A percentile compares a stretch with the other conserved stretches of the same genome.
Conservation (phyloP, 2,888 invertebrate genomes). For the Eilema caniola region DNA sequence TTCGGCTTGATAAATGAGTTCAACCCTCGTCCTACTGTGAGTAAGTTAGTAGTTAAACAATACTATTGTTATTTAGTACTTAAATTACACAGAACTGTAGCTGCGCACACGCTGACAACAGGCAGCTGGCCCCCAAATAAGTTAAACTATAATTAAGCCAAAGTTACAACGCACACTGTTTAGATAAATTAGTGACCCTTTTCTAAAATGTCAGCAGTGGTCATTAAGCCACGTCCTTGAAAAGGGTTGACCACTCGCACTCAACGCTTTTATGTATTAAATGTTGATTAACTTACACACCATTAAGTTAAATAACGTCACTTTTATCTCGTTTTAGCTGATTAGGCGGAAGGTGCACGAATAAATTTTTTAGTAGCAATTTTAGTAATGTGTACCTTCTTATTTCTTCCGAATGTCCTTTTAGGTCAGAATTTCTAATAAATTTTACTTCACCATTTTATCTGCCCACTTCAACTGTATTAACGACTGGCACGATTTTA, state of each 20-base stretch:
- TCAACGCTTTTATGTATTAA: constrained; percentile 65
- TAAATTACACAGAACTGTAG: constrained; percentile 55
- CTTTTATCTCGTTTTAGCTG: constrained; percentile 43
- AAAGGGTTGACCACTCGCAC: constrained; percentile 69
- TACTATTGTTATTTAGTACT: constrained; percentile 53
- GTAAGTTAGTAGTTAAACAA: constrained; percentile 33
- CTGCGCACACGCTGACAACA: constrained; percentile 53
- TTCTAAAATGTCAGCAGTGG: constrained; percentile 80
- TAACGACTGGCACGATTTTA: not conserved
- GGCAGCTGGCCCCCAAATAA: constrained; percentile 76
- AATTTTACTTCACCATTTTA: not conserved
- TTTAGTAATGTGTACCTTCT: constrained; percentile 16
- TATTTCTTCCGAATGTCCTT: constrained; percentile 4
- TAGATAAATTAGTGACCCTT: constrained; percentile 85
- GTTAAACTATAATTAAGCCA: constrained; percentile 83
- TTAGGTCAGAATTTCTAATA: constrained; percentile 3
- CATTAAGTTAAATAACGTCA: constrained; percentile 45
- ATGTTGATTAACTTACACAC: constrained; percentile 61
- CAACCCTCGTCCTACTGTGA: constrained; percentile 21
- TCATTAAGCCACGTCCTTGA: constrained; percentile 76
- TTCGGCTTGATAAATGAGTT: constrained; percentile 16
- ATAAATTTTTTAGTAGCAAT: constrained; percentile 19
- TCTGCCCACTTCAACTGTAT: not conserved
- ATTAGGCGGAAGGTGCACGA: constrained; percentile 25
- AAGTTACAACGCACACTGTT: constrained; percentile 61